Conservation (phyloP, 2,797 vertebrate genomes). For the Sebastes iracundus region DNA sequence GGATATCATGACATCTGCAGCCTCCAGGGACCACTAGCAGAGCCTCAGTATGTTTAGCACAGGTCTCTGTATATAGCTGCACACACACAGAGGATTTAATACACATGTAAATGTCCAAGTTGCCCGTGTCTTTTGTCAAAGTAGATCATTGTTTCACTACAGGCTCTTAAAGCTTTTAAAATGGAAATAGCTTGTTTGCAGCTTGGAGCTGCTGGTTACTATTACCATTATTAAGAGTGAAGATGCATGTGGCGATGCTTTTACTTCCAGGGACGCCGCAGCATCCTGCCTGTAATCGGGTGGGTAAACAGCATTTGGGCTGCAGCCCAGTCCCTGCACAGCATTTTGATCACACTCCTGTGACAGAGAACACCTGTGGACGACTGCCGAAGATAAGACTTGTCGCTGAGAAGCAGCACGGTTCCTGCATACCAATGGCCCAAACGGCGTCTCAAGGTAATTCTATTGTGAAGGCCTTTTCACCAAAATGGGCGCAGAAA, state of each 20-base stretch:
- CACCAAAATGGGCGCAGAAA: constrained; percentile 16
- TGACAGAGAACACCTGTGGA: constrained; percentile 79
- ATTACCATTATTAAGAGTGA: constrained; percentile 19
- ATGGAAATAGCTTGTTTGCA: constrained; percentile 2
- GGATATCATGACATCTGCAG: background rate
- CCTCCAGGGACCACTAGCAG: background rate
- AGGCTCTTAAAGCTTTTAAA: background rate
- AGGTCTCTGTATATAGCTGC: background rate
- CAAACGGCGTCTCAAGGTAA: constrained; percentile 47
- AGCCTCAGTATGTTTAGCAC: background rate
- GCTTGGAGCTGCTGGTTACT: background rate
- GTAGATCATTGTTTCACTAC: background rate
- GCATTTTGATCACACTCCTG: constrained; percentile 71
- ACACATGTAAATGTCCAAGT: background rate
- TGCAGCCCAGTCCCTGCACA: constrained; percentile 32
- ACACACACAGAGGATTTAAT: background rate
- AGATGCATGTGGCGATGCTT: constrained; percentile 18
- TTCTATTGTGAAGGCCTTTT: constrained; percentile 23
- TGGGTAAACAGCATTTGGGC: constrained; percentile 65
- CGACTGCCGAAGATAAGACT: constrained; percentile 63
- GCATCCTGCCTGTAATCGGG: constrained; percentile 59
- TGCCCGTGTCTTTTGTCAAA: background rate
- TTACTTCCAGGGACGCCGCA: constrained; percentile 14
- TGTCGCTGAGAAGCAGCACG: constrained; percentile 45
- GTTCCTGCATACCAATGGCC: constrained; percentile 63